Conservation (phyloP, 2,888 invertebrate species). For the Chydorus sphaericus region DNA sequence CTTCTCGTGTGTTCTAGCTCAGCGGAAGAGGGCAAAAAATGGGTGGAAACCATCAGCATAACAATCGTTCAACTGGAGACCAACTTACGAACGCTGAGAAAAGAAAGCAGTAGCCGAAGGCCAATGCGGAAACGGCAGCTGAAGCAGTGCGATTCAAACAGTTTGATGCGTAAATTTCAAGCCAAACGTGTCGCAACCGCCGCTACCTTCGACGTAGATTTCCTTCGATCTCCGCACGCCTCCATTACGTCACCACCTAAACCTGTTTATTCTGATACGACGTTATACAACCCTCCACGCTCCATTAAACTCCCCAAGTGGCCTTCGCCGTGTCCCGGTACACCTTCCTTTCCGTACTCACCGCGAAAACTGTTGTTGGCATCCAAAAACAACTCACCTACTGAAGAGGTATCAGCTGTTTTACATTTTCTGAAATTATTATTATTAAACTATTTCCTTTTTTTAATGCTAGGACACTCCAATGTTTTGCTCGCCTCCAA, state of each 20-base stretch:
- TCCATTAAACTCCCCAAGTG: background rate
- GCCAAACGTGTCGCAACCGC: background rate
- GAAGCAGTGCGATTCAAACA: background rate
- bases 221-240: background rate
- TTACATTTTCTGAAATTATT: background rate
- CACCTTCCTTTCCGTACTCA: background rate
- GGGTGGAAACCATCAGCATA: slow-evolving; percentile 40
- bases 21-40: slow-evolving; percentile 37
- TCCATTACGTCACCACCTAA: background rate
- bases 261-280: no score
- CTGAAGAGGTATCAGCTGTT: background rate
- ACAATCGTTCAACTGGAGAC: slow-evolving; percentile 35
- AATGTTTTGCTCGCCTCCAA: slow-evolving; percentile 8
- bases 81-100: slow-evolving; percentile 36
- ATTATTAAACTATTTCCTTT: background rate
- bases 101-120: slow-evolving; percentile 45
- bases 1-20: slow-evolving; percentile 41
- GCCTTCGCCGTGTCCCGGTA: background rate
- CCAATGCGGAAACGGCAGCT: slow-evolving; percentile 32
- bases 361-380: background rate
- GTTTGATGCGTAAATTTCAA: background rate
- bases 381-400: background rate
- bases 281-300: background rate
- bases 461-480: background rate
- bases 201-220: background rate